These are phyloP conservation scores for Arge pagana DNA, from an alignment of 2,888 invertebrate genomes.

Conservation along the genomic window DNA sequence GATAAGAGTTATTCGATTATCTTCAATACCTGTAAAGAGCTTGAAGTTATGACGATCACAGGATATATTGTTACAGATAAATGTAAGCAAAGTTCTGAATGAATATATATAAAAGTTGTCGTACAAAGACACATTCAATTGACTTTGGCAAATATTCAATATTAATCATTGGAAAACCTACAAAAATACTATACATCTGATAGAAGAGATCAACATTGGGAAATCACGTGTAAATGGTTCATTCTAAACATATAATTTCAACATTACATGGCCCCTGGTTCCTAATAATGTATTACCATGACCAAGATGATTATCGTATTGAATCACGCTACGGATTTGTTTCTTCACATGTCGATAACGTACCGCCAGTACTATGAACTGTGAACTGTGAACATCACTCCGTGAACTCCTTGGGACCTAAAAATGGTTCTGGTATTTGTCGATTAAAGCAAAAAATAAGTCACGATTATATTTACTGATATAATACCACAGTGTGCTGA, in stretches of 20 bases:
- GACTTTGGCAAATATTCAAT: background rate
- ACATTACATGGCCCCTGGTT: conserved; percentile 9
- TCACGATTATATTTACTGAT: conserved; percentile 41
- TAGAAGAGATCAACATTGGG: background rate
- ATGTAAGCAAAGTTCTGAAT: background rate
- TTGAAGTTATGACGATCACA: conserved; percentile 11
- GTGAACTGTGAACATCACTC: too few relatives aligned
- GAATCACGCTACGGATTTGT: background rate
- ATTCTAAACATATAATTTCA: conserved; percentile 4
- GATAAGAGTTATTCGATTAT: background rate
- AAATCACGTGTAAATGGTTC: conserved; percentile 2
- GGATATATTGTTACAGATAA: conserved; percentile 4
- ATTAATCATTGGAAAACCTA: too few relatives aligned
- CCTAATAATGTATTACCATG: conserved; percentile 13
- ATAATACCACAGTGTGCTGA: conserved; percentile 32
- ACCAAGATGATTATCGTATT: background rate
- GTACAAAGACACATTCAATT: background rate
- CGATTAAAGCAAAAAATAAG: conserved; percentile 40
- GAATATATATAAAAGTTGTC: background rate
- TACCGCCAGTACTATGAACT: conserved; percentile 7
- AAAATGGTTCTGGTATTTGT: conserved; percentile 39
- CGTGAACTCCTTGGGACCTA: conserved; percentile 40
- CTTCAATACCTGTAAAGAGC: conserved; percentile 12
- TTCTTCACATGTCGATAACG: background rate
- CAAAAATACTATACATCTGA: conserved; percentile 5